Evolutionary conservation across 2,113 vertebrate species (phyloP), one percentile per base, ranked within the genome.

Genomic region (Crocuta crocuta): DNA sequence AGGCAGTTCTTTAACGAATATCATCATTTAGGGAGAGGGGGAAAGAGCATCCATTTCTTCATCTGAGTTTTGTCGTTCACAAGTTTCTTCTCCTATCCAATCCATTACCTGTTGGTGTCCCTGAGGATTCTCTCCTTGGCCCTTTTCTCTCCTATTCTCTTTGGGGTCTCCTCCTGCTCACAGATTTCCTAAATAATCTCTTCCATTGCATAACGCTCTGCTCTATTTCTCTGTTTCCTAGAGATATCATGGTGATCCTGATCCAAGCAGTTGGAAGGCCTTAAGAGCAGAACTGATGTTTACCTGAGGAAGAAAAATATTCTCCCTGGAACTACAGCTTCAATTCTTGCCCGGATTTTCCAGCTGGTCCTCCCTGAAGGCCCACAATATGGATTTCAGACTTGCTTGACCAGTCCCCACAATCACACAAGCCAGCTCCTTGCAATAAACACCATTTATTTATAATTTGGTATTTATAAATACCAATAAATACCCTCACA

Each of bases 1-100:
- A 80, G 12, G 68, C 39, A 2, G 8, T 4, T 48, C 23, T 19
- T 65, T 11, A 31, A 15, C 48, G 48, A 74, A 53, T 45, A 45
- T 7, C 19, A 15, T 19, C 28, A n/a, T 71, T 33, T 58, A 33
- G 7, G 66, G 58, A 81, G 2, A 58, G n/a, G 2, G 1, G 76
- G 43, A 55, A 65, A 74, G 26, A 88, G 2, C 23, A 39, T 1
- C 12, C 0, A 28, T 63, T 76, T 90, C 21, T 95, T 76, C 8
- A 71, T 35, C 17, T n/a, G 10, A 88, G 26, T 96, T 74, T 82
- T 79, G 17, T 65, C 74, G 76, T 35, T 94, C 61, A 96, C n/a
- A 78, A 24, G 50, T 48, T 61, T 21, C 39, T 50, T 90, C 73
- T 80, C 15, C 61, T 35, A 23, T n/a, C 26, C 12, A 10, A 61